Conservation (phyloP, 2,797 vertebrate species). For the Pangasius djambal region DNA sequence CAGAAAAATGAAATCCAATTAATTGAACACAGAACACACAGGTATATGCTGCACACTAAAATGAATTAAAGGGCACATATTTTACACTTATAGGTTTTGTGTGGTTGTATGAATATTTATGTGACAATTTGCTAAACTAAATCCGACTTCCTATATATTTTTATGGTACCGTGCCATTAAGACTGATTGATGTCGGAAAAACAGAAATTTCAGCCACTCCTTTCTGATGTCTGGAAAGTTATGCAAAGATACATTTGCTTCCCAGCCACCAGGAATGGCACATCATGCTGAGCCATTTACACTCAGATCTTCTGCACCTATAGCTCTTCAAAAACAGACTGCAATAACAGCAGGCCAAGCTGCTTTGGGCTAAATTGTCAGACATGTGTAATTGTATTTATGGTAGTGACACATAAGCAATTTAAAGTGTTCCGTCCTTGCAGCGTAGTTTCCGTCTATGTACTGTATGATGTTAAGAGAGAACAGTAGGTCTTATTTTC, state of each 20-base stretch:
- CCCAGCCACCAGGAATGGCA: slow-evolving; percentile 7
- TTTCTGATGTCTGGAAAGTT: slow-evolving; percentile 42
- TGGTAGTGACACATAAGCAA: background rate
- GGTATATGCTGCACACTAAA: background rate
- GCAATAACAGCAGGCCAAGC: background rate
- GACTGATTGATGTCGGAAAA: background rate
- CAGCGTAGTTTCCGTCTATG: background rate
- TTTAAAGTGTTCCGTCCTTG: background rate
- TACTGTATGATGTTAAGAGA: background rate
- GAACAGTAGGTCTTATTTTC: slow-evolving; percentile 1
- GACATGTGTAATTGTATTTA: background rate
- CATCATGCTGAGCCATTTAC: background rate
- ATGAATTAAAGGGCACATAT: background rate
- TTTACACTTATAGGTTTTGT: background rate
- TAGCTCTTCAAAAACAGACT: background rate
- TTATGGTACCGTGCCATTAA: background rate
- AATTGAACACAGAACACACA: slow-evolving; percentile 13
- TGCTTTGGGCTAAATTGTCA: background rate
- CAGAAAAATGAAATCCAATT: background rate
- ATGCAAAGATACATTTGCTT: slow-evolving; percentile 69
- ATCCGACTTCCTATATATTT: background rate
- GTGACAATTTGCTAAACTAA: background rate
- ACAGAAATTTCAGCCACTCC: slow-evolving; percentile 4
- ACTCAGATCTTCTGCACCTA: background rate
- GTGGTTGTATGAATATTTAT: background rate